A percentile compares a stretch with the other conserved stretches of the same genome.
phyloP scores from a whole-genome alignment of 2,113 vertebrate genomes.

The Trematocara stigmaticum region DNA sequence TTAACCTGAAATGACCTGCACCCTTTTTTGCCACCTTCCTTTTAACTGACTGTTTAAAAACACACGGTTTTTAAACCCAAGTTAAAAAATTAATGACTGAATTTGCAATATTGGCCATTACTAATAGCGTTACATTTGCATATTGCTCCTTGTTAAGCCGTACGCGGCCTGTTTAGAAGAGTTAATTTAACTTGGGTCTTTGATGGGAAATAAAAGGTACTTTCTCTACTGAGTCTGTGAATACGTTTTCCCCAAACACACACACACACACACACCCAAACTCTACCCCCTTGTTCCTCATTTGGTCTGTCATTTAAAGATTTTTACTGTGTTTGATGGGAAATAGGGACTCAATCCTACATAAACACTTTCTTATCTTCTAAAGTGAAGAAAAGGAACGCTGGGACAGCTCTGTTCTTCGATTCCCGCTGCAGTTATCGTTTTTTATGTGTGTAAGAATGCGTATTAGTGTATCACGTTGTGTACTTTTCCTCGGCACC shows the following conservation, averaged over 20 bases:
- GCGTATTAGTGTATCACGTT: background rate
- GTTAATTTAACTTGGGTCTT: constrained; percentile 2
- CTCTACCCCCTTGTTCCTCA: background rate
- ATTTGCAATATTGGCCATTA: constrained; percentile 10
- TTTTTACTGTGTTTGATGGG: background rate
- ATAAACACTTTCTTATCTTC: constrained; percentile 7
- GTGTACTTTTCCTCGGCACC: constrained; percentile 13
- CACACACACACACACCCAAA: background rate
- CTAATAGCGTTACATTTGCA: constrained; percentile 42
- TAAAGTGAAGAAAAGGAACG: constrained; percentile 20
- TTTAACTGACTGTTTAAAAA: background rate
- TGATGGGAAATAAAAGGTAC: constrained; percentile 25
- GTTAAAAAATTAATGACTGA: background rate
- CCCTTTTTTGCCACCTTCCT: background rate
- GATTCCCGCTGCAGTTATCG: constrained; percentile 17
- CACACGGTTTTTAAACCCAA: background rate
- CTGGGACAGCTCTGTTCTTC: constrained; percentile 16
- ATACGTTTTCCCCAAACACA: background rate
- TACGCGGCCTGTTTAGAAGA: constrained; percentile 22
- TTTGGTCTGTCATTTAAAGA: constrained; percentile 20
- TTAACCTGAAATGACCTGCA: constrained; percentile 16
- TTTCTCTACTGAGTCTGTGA: background rate
- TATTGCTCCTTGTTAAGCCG: constrained; percentile 53
- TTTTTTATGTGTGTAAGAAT: background rate
- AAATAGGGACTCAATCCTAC: constrained; percentile 10